Base-by-base conservation (phyloP, 1,140 invertebrate genomes). In the Zaprionus inermis region DNA sequence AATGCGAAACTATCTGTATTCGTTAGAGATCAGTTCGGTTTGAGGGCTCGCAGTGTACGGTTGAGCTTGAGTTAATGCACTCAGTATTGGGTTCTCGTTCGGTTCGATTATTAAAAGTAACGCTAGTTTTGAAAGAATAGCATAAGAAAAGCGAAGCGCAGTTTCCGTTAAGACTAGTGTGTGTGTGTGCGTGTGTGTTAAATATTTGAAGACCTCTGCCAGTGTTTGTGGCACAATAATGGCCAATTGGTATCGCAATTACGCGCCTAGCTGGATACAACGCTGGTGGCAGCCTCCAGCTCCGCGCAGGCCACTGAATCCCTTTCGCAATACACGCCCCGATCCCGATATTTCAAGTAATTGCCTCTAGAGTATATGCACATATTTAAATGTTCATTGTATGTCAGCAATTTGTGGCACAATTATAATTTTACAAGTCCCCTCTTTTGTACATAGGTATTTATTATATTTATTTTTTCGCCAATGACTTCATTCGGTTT, bases 221-320 rank as follows among this genome's bases (percentile, higher is more conserved):
- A 5, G 22, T n/a, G 38, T 7, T 41, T 41, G 51, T 30, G 22
- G 22, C 51, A 54, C 14, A 54, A 44, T 38, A 30, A 91, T 91
- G 90, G 57, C 52, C 56, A 64, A 71, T 69, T 91, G 86, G 90
- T 91, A 91, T 77, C 65, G 83, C n/a, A 79, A 59, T 38, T 91
- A 91, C 66, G 67, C 91, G 11, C 90, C 90, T 38, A 69, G 61
- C 44, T 91, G 90, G 90, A 22, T 89, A 14, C 81, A 91, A 58
- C 83, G 86, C 38, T 91, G 76, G 74, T 81, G 72, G 84, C 72
- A 72, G 3, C 82, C 76, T 2, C 30, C 60, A 4, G 81, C 59
- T 7, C 85, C 58, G 11, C 7, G 63, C 6, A 69, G 75, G 16
- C 76, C 74, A 14, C 44, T 91, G 11, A 91, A 89, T 86, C 90